Evolutionary conservation across 2,797 vertebrate species (phyloP), one percentile per base, ranked within the genome.

Genomic region (Amblyopsis hoosieri): DNA sequence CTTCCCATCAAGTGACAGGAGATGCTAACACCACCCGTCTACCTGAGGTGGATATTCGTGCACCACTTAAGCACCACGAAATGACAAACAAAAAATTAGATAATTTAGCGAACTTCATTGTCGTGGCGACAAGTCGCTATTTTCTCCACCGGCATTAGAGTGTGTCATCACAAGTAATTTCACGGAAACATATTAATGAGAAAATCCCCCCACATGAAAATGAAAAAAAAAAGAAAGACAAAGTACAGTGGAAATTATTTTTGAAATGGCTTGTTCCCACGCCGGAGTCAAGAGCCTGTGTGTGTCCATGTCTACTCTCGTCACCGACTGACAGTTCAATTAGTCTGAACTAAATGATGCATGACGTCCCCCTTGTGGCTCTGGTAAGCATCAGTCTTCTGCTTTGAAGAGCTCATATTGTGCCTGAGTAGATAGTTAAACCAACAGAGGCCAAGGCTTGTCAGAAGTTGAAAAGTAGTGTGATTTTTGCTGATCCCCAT

Each of bases 261-360:
- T 64, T 66, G 37, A 52, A 81, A 50, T 55, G 71, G 71, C 72
- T 82, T 45, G 45, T 67, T 66, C 69, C 66, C 71, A 14, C 60
- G 56, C 51, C 59, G 63, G 81, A 69, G 52, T 73, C 66, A 68
- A 63, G 79, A 86, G 75, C 68, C 55, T 68, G 69, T 52, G 60
- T 59, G 29, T 78, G 78, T 87, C 79, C 69, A 46, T 65, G 78
- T 85, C 71, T 74, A 72, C 63, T 67, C 79, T 83, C 62, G 71
- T 87, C 84, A 86, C 76, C 80, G 72, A 56, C 74, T 86, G 86
- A 91, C 85, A 88, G 82, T 88, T 91, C 81, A 88, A 88, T 90
- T 87, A 88, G 86, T 82, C 58, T 74, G 75, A 81, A 74, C 69
- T 78, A 84, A 87, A 85, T 84, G 85, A 88, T 78, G 85, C 87